Evolutionary conservation across 2,797 vertebrate species (phyloP).

Genomic region (Bradypus variegatus): DNA sequence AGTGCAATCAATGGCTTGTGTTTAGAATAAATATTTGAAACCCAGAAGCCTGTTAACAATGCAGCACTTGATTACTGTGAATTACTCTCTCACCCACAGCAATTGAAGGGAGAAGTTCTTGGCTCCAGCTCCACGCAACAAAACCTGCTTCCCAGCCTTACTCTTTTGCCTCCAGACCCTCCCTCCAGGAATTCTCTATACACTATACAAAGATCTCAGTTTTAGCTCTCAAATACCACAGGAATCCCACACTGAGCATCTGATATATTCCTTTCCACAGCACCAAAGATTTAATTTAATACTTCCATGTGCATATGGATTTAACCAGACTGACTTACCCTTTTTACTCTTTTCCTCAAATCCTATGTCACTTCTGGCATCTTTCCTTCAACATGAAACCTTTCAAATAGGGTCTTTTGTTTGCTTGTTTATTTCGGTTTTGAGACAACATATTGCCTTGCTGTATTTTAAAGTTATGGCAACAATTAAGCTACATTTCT

Average conservation of each 20-base stretch:
- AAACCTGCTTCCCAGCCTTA: slow-evolving; percentile 63
- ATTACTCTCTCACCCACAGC: slow-evolving; percentile 69
- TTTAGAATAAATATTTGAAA: slow-evolving; percentile 64
- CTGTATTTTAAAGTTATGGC: slow-evolving; percentile 11
- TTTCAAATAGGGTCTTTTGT: slow-evolving; percentile 19
- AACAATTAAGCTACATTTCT: not conserved
- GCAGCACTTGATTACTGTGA: slow-evolving; percentile 66
- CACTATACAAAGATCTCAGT: slow-evolving; percentile 39
- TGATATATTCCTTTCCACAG: not conserved
- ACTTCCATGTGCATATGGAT: not conserved
- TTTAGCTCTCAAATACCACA: slow-evolving; percentile 32
- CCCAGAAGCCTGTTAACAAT: slow-evolving; percentile 67
- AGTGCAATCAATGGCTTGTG: slow-evolving; percentile 41
- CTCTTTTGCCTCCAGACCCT: slow-evolving; percentile 40
- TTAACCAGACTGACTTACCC: slow-evolving; percentile 26
- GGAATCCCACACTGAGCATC: slow-evolving; percentile 37
- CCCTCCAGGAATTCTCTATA: not conserved
- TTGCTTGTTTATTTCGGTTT: slow-evolving; percentile 10
- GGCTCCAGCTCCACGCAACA: slow-evolving; percentile 54
- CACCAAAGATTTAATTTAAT: slow-evolving; percentile 3
- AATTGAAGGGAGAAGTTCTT: slow-evolving; percentile 60
- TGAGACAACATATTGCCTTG: slow-evolving; percentile 1
- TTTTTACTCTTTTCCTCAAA: not conserved
- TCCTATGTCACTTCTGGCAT: not conserved
- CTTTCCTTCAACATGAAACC: not conserved